Evolutionary conservation across 2,797 vertebrate genomes (phyloP), one percentile per base, ranked within the genome.

Genomic region (Mionectes olivaceus): DNA sequence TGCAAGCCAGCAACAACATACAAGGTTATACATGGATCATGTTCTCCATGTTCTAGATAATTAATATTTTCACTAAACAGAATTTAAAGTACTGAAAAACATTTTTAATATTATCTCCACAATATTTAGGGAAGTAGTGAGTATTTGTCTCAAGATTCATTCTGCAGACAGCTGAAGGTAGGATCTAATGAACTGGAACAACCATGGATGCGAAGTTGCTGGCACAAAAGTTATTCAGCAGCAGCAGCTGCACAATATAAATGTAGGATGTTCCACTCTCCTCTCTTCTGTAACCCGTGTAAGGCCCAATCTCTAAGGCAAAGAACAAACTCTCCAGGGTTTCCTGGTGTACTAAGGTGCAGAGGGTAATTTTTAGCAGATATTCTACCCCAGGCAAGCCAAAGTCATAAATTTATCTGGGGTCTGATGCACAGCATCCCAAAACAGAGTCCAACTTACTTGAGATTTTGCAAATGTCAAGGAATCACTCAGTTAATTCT

Each of bases 1-100:
- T 87, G 73, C 67, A 94, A 94, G 63, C 44, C 77, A 94, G 75
- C 22, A 83, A 39, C 70, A 90, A 78, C 44, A 77, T 28, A 37
- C 52, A 35, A 65, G 75, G 49, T 44, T 70, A 67, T 37, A 39
- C 24, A 30, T 22, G 25, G 37, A 87, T 46, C 21, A 83, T 4
- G 32, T 35, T 61, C 46, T 78, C 28, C 19, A 25, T 28, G 12
- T 52, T 44, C 46, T 57, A 68, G 68, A 32, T 11, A 32, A 65
- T 15, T 47, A 52, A 56, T 24, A 37, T 27, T 57, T 81, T 68
- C n/a, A 76, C 8, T 56, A 82, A 93, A 67, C 19, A 70, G 43
- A 53, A 83, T 46, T 47, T 69, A 73, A 47, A 75, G 19, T 64
- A 74, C 10, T 55, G 44, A n/a, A 84, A 90, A 63, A 41, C 14